Evolutionary conservation across 2,888 invertebrate genomes (phyloP).

Genomic region (Hirtodrosophila duncani): DNA sequence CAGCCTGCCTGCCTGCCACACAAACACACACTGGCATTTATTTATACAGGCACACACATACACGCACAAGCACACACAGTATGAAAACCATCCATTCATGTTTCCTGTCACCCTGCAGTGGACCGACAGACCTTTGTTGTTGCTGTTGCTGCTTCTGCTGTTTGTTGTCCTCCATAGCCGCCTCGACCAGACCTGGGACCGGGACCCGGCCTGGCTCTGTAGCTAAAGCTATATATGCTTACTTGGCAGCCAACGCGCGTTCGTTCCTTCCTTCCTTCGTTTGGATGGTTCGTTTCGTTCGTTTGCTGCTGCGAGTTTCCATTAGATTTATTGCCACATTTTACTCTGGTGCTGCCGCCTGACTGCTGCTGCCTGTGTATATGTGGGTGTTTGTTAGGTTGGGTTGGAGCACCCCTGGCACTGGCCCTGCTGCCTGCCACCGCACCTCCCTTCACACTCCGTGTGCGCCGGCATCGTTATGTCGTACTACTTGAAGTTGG

Average conservation of each 20-base stretch:
- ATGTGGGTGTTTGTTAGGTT: too few species aligned
- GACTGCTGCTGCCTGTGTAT: too few species aligned
- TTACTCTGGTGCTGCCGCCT: slow-evolving; percentile 64
- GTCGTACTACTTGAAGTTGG: slow-evolving; percentile 50
- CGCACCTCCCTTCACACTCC: too few species aligned
- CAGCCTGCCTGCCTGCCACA: slow-evolving; percentile 18
- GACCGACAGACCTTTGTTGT: slow-evolving; percentile 41
- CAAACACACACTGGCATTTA: slow-evolving; percentile 12
- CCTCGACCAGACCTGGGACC: slow-evolving; percentile 21
- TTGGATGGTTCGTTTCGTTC: too few species aligned
- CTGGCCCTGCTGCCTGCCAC: slow-evolving; percentile 25
- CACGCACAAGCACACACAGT: slow-evolving; percentile 17
- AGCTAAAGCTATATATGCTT: background rate
- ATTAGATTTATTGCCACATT: slow-evolving; percentile 76
- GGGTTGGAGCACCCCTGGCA: slow-evolving; percentile 24
- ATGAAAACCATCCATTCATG: slow-evolving; percentile 72
- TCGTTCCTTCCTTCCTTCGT: slow-evolving; percentile 17
- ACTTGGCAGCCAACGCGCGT: slow-evolving; percentile 4
- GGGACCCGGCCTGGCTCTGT: slow-evolving; percentile 6
- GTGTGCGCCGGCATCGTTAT: slow-evolving; percentile 22
- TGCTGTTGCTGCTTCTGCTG: slow-evolving; percentile 19
- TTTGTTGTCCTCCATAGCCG: slow-evolving; percentile 21
- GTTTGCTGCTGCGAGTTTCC: slow-evolving; percentile 51
- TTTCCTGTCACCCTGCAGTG: slow-evolving; percentile 70
- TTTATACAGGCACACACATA: slow-evolving; percentile 22